These are phyloP conservation scores for Caenorhabditis virilis DNA, from an alignment of 2,888 invertebrate genomes.

Conservation along the genomic window DNA sequence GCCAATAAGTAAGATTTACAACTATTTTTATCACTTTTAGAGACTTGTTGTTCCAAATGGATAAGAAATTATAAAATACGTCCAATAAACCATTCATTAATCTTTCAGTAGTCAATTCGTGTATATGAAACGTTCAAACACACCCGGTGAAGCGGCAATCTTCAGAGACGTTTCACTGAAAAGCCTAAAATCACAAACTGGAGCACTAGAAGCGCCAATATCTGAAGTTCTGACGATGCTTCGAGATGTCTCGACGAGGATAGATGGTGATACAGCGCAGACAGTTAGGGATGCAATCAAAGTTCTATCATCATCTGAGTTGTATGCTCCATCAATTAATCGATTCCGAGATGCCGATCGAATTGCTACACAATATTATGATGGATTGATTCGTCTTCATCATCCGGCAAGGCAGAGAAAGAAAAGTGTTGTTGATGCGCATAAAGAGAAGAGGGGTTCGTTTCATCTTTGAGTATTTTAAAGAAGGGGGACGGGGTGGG, in stretches of 20 bases:
- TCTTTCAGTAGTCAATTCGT: conserved; percentile 63
- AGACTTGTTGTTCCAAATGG: not conserved
- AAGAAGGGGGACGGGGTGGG: no score
- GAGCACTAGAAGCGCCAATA: conserved; percentile 64
- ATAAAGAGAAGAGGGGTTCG: conserved; percentile 59
- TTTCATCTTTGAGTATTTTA: no score
- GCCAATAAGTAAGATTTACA: conserved; percentile 44
- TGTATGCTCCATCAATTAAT: conserved; percentile 65
- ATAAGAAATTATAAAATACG: no score
- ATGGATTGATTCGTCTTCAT: conserved; percentile 64
- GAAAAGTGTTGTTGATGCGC: conserved; percentile 65
- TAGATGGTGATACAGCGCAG: conserved; percentile 50
- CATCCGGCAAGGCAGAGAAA: conserved; percentile 65
- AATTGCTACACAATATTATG: conserved; percentile 67
- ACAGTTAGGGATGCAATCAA: conserved; percentile 48
- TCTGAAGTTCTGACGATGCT: conserved; percentile 61
- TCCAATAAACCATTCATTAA: not conserved
- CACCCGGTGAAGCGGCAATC: conserved; percentile 48
- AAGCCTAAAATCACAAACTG: conserved; percentile 56
- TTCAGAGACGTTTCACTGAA: conserved; percentile 60
- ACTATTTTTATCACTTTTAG: not conserved
- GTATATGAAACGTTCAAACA: conserved; percentile 65
- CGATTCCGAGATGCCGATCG: conserved; percentile 64
- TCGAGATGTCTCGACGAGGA: conserved; percentile 49
- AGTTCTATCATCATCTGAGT: conserved; percentile 58